Evolutionary conservation across 1,140 invertebrate genomes (phyloP).

Genomic region (Idris sp.): DNA sequence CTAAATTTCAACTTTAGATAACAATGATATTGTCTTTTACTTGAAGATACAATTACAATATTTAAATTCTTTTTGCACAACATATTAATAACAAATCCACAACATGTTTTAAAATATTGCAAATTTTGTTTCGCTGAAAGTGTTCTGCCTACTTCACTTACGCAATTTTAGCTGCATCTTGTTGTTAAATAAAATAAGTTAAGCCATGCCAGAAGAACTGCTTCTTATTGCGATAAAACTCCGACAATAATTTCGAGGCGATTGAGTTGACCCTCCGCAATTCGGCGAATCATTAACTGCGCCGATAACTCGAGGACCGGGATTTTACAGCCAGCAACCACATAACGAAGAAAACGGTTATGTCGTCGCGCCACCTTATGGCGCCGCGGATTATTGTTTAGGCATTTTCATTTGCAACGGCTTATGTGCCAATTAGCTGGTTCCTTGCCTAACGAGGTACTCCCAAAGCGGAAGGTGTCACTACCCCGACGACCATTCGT

Average conservation of each 20-base stretch:
- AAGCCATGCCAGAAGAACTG: conserved; percentile 31
- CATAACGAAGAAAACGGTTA: conserved; percentile 24
- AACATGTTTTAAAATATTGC: too few relatives aligned
- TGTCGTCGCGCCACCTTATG: conserved; percentile 34
- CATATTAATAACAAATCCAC: too few relatives aligned
- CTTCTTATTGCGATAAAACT: conserved; percentile 26
- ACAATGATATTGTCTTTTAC: too few relatives aligned
- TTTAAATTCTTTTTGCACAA: too few relatives aligned
- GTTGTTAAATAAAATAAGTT: too few relatives aligned
- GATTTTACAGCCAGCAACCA: conserved; percentile 32
- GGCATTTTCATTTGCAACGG: conserved; percentile 65
- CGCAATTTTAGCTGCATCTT: too few relatives aligned
- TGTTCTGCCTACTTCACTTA: too few relatives aligned
- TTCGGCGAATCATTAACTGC: conserved; percentile 14
- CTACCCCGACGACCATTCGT: conserved; percentile 31
- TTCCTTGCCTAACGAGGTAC: conserved; percentile 66
- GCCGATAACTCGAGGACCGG: conserved; percentile 1
- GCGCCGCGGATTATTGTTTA: conserved; percentile 52
- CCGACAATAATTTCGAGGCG: conserved; percentile 3
- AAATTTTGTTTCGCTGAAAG: too few relatives aligned
- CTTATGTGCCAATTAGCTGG: conserved; percentile 64
- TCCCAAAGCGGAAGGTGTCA: conserved; percentile 59
- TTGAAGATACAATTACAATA: too few relatives aligned
- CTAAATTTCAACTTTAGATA: too few relatives aligned
- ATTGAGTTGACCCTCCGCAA: conserved; percentile 22